Evolutionary conservation across 2,113 vertebrate genomes (phyloP).

Genomic region (Callionymus lyra): DNA sequence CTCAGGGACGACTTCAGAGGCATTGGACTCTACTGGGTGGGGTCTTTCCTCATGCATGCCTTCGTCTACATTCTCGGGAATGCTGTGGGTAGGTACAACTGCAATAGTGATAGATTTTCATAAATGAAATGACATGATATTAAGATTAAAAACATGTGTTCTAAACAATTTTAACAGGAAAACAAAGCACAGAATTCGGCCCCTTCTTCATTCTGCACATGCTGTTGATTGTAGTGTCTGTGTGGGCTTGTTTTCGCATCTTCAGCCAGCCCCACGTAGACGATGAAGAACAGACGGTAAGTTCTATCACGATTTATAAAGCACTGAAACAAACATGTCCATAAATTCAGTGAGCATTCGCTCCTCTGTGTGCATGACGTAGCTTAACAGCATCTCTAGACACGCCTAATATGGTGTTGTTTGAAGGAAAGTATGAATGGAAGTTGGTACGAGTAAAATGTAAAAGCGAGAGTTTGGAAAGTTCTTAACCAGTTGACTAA

Average conservation of each 20-base stretch:
- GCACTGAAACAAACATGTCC: too few species aligned
- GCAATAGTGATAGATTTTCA: slow-evolving; percentile 41
- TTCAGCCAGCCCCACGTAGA: slow-evolving; percentile 68
- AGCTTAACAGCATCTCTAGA: too few species aligned
- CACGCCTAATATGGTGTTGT: too few species aligned
- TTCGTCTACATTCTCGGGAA: slow-evolving; percentile 90
- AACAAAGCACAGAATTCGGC: slow-evolving; percentile 74
- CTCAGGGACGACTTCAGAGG: slow-evolving; percentile 82
- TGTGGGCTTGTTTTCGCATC: slow-evolving; percentile 85
- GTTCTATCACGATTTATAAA: not conserved
- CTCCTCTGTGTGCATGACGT: too few species aligned
- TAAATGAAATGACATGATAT: not conserved
- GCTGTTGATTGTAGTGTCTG: slow-evolving; percentile 73
- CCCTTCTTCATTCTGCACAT: slow-evolving; percentile 74
- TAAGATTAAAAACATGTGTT: too few species aligned
- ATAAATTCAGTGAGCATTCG: too few species aligned
- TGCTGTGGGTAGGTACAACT: slow-evolving; percentile 78
- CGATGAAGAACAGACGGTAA: slow-evolving; percentile 67
- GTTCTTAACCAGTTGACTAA: too few species aligned
- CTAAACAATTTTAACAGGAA: slow-evolving; percentile 64
- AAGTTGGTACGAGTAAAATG: too few species aligned
- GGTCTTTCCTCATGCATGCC: slow-evolving; percentile 82
- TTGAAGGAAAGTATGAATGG: too few species aligned
- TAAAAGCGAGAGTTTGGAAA: too few species aligned
- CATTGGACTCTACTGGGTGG: slow-evolving; percentile 89